Evolutionary conservation across 2,797 vertebrate genomes (phyloP).

Genomic region (Macropodus opercularis): DNA sequence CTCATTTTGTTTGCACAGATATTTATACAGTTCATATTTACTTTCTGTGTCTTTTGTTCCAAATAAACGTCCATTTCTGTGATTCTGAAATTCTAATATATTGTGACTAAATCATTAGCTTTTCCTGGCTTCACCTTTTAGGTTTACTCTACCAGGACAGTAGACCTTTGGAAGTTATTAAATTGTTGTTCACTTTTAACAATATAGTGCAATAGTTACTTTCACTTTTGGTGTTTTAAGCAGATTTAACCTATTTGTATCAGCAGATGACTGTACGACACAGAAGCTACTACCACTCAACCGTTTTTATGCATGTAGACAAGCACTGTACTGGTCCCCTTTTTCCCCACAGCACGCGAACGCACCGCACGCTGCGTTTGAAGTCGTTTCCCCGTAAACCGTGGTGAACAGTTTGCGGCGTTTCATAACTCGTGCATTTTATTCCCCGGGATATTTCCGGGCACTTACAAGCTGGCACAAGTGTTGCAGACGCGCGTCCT

Average conservation of each 20-base stretch:
- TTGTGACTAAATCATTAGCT: background rate
- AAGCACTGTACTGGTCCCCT: fast-evolving
- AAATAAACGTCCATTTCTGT: constrained; percentile 74
- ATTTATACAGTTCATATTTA: constrained; percentile 79
- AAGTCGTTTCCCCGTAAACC: background rate
- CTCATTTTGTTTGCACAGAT: constrained; percentile 76
- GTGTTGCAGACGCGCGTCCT: constrained; percentile 5
- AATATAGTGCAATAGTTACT: too few relatives aligned
- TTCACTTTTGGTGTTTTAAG: too few relatives aligned
- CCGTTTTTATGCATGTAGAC: background rate
- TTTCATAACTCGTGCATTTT: background rate
- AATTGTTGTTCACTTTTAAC: too few relatives aligned
- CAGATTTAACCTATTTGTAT: too few relatives aligned
- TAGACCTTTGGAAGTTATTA: too few relatives aligned
- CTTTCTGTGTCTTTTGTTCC: constrained; percentile 78
- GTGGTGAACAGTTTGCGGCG: fast-evolving
- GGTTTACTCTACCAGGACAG: too few relatives aligned
- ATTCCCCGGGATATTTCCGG: background rate
- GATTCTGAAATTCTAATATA: constrained; percentile 8
- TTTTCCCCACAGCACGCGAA: background rate
- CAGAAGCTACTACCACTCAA: background rate
- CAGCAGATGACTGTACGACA: constrained; percentile 23
- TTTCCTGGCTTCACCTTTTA: too few relatives aligned
- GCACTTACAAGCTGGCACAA: constrained; percentile 24
- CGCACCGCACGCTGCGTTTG: background rate